Percentiles rank a stretch among this genome's conserved stretches.
Conservation (phyloP, 2,113 vertebrate species). For the Strigops habroptila region DNA sequence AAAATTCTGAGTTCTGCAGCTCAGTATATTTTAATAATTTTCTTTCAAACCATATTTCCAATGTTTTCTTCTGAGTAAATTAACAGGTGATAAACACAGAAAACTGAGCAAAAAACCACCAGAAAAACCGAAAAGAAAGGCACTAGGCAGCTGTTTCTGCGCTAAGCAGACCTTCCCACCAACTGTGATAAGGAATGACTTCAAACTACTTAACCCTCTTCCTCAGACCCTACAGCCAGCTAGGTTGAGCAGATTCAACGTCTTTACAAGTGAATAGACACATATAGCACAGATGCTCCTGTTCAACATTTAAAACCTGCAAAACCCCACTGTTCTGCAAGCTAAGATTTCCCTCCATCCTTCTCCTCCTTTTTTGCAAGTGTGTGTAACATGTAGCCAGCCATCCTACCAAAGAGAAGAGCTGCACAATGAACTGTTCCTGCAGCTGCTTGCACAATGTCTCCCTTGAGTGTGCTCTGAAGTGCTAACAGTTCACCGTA, state of each 20-base stretch:
- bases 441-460: background rate
- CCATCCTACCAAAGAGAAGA: background rate
- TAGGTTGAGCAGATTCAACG: background rate
- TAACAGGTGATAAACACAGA: background rate
- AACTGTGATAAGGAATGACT: background rate
- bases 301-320: background rate
- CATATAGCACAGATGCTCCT: background rate
- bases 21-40: background rate
- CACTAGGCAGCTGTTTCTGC: background rate
- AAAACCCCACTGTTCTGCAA: background rate
- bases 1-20: background rate
- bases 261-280: background rate
- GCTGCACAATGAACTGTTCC: background rate
- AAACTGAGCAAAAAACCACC: background rate
- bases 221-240: background rate
- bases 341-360: background rate
- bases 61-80: background rate
- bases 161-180: background rate
- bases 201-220: background rate
- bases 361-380: background rate
- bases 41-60: background rate
- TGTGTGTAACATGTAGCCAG: background rate
- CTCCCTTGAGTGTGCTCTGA: background rate
- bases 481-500: background rate
- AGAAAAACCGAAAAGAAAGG: background rate